phyloP scores from a whole-genome alignment of 1,140 invertebrate species.

The Pantala flavescens region DNA sequence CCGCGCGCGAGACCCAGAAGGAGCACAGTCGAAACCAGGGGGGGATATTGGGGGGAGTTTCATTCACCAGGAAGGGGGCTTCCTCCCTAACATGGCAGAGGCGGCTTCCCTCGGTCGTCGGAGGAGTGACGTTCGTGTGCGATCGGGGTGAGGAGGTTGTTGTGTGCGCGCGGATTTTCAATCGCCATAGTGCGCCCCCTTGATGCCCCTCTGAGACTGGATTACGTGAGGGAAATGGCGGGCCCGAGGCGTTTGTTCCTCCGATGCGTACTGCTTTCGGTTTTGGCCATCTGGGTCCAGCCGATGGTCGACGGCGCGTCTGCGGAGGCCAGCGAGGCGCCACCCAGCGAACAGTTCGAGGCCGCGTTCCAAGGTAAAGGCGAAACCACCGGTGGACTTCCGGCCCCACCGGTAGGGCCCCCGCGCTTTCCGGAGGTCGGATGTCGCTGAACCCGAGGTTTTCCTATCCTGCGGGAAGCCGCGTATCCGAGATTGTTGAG shows the following conservation, averaged over 20 bases:
- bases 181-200: neutral
- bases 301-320: neutral
- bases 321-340: neutral
- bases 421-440: too few species aligned
- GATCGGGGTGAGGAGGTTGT: neutral
- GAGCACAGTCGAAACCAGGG: too few species aligned
- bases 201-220: neutral
- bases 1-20: too few species aligned
- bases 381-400: too few species aligned
- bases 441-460: too few species aligned
- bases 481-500: too few species aligned
- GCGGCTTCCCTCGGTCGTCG: neutral
- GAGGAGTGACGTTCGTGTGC: neutral
- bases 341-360: neutral
- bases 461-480: too few species aligned
- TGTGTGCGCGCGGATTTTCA: neutral
- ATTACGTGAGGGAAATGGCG: neutral
- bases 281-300: neutral
- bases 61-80: neutral
- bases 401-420: too few species aligned
- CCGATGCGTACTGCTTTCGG: neutral
- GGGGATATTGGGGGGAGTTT: too few species aligned
- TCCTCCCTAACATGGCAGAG: neutral
- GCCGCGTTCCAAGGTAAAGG: neutral
- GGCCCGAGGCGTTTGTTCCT: neutral